These are phyloP conservation scores for Iguana delicatissima DNA, from an alignment of 2,797 vertebrate genomes.

Conservation along the genomic window DNA sequence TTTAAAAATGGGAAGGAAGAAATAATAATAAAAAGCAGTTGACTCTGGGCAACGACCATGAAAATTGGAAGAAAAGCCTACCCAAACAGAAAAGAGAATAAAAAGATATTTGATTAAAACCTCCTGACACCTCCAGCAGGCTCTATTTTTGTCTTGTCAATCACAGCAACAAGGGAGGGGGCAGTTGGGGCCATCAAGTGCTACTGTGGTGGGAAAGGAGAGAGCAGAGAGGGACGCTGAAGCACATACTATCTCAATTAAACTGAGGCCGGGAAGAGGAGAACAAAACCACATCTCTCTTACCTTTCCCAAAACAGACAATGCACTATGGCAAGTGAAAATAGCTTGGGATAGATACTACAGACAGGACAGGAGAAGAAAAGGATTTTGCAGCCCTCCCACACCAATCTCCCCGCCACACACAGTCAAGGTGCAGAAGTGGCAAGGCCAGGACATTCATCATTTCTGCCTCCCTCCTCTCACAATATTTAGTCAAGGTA, in stretches of 20 bases:
- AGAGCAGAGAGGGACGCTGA: constrained; percentile 1
- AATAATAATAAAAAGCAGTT: constrained; percentile 46
- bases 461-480: constrained; percentile 11
- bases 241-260: constrained; percentile 28
- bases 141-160: constrained; percentile 22
- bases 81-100: constrained; percentile 48
- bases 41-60: constrained; percentile 40
- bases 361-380: constrained; percentile 19
- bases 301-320: constrained; percentile 25
- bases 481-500: background rate
- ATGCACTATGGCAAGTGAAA: constrained; percentile 39
- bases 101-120: constrained; percentile 48
- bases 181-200: constrained; percentile 15
- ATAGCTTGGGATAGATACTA: constrained; percentile 15
- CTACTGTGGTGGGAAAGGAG: constrained; percentile 18
- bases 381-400: background rate
- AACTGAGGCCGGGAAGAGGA: constrained; percentile 15
- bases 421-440: background rate
- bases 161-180: constrained; percentile 17
- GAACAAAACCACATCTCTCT: background rate
- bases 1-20: constrained; percentile 30
- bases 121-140: constrained; percentile 29
- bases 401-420: background rate
- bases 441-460: background rate
- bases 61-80: constrained; percentile 38